Evolutionary conservation across 2,888 invertebrate genomes (phyloP).

Genomic region (Stomorhina lunata): DNA sequence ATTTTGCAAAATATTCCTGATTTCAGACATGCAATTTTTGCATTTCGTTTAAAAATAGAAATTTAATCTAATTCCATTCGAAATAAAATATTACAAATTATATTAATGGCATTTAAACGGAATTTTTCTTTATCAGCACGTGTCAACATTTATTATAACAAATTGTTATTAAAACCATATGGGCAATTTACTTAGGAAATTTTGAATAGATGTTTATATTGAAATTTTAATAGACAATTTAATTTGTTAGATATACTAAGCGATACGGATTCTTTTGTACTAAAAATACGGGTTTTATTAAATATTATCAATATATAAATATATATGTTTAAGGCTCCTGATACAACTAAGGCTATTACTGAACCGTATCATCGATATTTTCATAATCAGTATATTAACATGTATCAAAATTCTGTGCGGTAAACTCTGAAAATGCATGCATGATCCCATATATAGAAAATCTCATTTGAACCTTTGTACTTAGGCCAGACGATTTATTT

Average conservation of each 20-base stretch:
- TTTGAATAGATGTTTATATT: neutral
- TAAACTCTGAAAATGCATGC: too few relatives aligned
- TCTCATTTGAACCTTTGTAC: constrained; percentile 35
- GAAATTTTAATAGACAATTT: neutral
- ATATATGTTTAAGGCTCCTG: too few relatives aligned
- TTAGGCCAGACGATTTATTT: constrained; percentile 35
- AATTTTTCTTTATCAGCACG: constrained; percentile 4
- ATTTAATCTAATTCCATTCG: neutral
- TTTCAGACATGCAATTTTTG: too few relatives aligned
- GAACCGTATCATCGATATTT: too few relatives aligned
- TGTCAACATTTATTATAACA: neutral
- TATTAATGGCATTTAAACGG: neutral
- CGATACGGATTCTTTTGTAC: too few relatives aligned
- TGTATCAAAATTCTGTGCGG: too few relatives aligned
- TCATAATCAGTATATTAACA: too few relatives aligned
- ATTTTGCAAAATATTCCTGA: too few relatives aligned
- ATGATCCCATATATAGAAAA: neutral
- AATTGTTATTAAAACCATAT: neutral
- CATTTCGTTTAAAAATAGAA: neutral
- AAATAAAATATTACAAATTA: neutral
- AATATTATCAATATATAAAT: too few relatives aligned
- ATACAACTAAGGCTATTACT: neutral
- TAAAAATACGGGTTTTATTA: too few relatives aligned
- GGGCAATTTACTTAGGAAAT: too few relatives aligned
- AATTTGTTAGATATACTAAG: too few relatives aligned